Percentiles rank a stretch among this genome's conserved stretches.
Evolutionary conservation across 1,140 invertebrate genomes (phyloP).

Genomic region (Batillaria attramentaria): DNA sequence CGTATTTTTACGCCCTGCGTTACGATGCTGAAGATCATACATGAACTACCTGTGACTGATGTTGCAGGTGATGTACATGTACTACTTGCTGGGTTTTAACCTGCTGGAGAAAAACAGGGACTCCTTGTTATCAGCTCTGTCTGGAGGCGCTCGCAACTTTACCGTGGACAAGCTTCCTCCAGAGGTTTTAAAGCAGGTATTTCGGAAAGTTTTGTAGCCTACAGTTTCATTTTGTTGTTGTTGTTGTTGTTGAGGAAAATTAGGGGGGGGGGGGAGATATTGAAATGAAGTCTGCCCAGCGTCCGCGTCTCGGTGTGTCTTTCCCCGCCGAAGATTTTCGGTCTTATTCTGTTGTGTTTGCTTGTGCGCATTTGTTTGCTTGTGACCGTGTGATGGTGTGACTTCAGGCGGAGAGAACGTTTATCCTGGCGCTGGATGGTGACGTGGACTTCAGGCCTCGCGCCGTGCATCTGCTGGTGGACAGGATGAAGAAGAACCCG

Average conservation of each 20-base stretch:
- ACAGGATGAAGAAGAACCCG: constrained; percentile 75
- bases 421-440: constrained; percentile 75
- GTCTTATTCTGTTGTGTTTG: too few species aligned
- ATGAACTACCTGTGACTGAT: too few species aligned
- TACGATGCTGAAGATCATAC: too few species aligned
- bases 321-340: too few species aligned
- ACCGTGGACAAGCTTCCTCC: background rate
- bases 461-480: constrained; percentile 73
- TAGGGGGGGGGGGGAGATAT: too few species aligned
- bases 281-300: too few species aligned
- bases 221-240: too few species aligned
- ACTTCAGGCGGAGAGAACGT: constrained; percentile 74
- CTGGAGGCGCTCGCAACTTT: too few species aligned
- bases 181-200: background rate
- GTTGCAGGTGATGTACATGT: constrained; percentile 79
- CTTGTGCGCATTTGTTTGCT: background rate
- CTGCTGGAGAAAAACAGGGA: constrained; percentile 74
- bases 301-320: constrained; percentile 1
- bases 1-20: too few species aligned
- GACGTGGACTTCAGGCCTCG: constrained; percentile 76
- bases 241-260: too few species aligned
- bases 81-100: constrained; percentile 76
- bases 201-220: too few species aligned
- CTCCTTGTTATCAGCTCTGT: background rate
- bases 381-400: background rate